Percentiles rank a stretch among this genome's conserved stretches.
These are phyloP conservation scores for Danaus melanippus DNA, from an alignment of 1,140 invertebrate species.

Conservation along the genomic window DNA sequence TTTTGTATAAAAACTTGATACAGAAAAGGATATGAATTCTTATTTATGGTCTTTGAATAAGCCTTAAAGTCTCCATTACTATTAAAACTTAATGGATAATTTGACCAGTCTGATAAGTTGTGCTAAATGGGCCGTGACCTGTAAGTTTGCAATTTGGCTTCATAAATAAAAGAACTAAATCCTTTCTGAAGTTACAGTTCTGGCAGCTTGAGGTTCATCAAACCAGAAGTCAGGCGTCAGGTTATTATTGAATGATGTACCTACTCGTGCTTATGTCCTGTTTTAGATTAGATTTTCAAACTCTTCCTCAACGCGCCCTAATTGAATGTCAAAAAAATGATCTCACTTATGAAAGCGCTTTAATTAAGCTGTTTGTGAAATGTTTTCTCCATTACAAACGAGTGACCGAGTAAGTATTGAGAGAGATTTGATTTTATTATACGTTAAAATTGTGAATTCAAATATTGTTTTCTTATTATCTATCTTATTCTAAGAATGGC, in stretches of 20 bases:
- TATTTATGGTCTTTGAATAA: too few species aligned
- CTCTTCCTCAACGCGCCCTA: constrained; percentile 22
- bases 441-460: not conserved
- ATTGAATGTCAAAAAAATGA: constrained; percentile 2
- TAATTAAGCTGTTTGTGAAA: constrained; percentile 30
- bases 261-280: not conserved
- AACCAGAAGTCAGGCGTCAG: not conserved
- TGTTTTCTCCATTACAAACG: constrained; percentile 39
- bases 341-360: constrained; percentile 19
- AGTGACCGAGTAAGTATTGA: constrained; percentile 32
- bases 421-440: constrained; percentile 4
- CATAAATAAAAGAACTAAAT: too few species aligned
- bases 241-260: not conserved
- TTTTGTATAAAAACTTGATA: too few species aligned
- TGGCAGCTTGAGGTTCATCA: not conserved
- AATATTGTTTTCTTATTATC: not conserved
- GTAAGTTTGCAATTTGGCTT: too few species aligned
- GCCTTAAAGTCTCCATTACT: too few species aligned
- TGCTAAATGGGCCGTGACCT: too few species aligned
- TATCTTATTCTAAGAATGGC: constrained; percentile 26
- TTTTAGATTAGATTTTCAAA: constrained; percentile 37
- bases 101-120: too few species aligned
- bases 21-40: too few species aligned
- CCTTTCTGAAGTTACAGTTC: not conserved
- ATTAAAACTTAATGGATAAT: too few species aligned